Percentiles rank a stretch among this genome's conserved stretches.
These are phyloP conservation scores for Eutolmus rufibarbis DNA, from an alignment of 2,888 invertebrate genomes.

Conservation along the genomic window DNA sequence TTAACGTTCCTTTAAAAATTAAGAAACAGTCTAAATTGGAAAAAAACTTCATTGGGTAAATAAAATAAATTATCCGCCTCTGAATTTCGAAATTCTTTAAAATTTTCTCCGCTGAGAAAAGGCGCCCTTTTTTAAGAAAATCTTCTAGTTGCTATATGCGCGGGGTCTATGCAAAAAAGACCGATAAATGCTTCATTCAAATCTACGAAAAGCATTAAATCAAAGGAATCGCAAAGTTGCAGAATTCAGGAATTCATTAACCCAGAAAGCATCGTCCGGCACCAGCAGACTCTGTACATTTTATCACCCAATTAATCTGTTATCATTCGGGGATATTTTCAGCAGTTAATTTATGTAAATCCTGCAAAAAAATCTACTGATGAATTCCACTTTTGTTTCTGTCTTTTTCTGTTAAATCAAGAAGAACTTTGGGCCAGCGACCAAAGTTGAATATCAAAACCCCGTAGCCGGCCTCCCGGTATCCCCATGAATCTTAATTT, in stretches of 20 bases:
- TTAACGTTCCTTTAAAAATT: not conserved
- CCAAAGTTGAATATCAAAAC: slow-evolving; percentile 36
- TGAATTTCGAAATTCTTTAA: not conserved
- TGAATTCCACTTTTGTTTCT: not conserved
- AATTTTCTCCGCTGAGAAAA: not conserved
- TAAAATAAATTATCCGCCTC: not conserved
- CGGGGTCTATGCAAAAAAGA: not conserved
- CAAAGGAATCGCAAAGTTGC: not conserved
- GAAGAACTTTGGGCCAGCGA: not conserved
- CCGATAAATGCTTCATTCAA: not conserved
- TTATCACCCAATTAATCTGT: slow-evolving; percentile 36
- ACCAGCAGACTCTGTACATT: not conserved
- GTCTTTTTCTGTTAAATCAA: slow-evolving; percentile 1
- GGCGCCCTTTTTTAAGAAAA: not conserved
- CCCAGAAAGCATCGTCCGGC: not conserved
- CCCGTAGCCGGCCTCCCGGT: not conserved
- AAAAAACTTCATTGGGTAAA: not conserved
- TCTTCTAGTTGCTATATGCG: not conserved
- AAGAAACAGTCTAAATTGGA: not conserved
- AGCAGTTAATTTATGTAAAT: slow-evolving; percentile 37
- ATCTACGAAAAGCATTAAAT: not conserved
- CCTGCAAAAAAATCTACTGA: not conserved
- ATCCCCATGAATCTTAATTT: slow-evolving; percentile 46
- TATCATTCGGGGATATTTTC: slow-evolving; percentile 15
- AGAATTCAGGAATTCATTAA: not conserved